Percentiles rank a stretch among this genome's conserved stretches.
phyloP scores from a whole-genome alignment of 2,888 invertebrate genomes.

The Sphecodes monilicornis region DNA sequence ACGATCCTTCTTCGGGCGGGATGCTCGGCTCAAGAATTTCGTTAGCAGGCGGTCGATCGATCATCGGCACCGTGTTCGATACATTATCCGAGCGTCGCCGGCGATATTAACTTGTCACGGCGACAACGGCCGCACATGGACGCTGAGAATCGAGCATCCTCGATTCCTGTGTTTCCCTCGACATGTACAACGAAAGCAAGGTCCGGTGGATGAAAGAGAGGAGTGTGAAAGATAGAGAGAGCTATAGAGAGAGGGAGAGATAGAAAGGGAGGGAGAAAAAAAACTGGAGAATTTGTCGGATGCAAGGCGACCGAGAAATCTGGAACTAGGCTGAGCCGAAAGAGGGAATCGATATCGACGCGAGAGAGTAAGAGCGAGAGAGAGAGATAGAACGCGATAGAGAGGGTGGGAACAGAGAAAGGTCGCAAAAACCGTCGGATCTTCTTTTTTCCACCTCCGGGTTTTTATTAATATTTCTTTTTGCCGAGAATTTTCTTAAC shows the following conservation, averaged over 20 bases:
- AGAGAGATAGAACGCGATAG: background rate
- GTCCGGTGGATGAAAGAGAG: background rate
- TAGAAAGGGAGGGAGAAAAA: background rate
- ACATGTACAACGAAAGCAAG: background rate
- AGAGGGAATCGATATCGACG: slow-evolving; percentile 38
- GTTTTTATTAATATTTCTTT: slow-evolving; percentile 1
- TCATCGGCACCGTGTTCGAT: slow-evolving; percentile 15
- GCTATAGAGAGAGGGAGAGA: background rate
- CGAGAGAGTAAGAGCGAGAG: background rate
- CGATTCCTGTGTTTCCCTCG: background rate
- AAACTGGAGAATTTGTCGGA: slow-evolving; percentile 22
- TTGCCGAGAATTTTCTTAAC: background rate
- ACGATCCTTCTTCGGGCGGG: background rate
- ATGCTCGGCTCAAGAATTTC: background rate
- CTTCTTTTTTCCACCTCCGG: background rate
- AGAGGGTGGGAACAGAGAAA: background rate
- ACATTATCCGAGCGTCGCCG: background rate
- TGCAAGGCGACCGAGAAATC: slow-evolving; percentile 10
- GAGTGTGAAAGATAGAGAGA: background rate
- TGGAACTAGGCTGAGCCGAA: slow-evolving; percentile 21
- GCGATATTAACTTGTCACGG: slow-evolving; percentile 11
- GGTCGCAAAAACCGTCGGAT: slow-evolving; percentile 8
- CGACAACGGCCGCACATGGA: background rate
- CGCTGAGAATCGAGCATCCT: background rate
- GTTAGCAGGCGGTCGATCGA: background rate